phyloP scores from a whole-genome alignment of 1,140 invertebrate species.

The Diorhabda elongata region DNA sequence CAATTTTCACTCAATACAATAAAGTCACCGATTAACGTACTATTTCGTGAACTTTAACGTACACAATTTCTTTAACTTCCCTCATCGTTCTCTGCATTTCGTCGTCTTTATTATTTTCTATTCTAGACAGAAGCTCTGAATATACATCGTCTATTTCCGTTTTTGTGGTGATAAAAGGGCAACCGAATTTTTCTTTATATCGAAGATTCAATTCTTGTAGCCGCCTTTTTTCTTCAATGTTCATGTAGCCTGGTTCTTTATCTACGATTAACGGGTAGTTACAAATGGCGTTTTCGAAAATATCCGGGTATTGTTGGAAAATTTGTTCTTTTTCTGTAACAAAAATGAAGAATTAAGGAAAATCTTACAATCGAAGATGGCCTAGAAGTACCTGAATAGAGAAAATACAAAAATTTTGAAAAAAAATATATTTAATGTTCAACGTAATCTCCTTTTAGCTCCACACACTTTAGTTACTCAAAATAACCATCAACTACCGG shows the following conservation, averaged over 20 bases:
- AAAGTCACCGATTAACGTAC: constrained; percentile 36
- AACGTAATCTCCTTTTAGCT: no score
- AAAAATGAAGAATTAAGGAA: constrained; percentile 4
- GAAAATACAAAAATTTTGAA: no score
- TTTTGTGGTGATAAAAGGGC: constrained; percentile 66
- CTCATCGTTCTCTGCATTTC: constrained; percentile 59
- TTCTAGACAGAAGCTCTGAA: constrained; percentile 52
- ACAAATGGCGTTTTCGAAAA: constrained; percentile 58
- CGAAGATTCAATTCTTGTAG: constrained; percentile 56
- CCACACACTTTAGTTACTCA: no score
- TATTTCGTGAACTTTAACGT: constrained; percentile 56
- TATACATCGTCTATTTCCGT: constrained; percentile 62
- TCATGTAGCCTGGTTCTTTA: constrained; percentile 49
- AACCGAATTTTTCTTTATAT: constrained; percentile 64
- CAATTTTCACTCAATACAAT: no score
- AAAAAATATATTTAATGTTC: no score
- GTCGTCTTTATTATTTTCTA: constrained; percentile 52
- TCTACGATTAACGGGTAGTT: constrained; percentile 58
- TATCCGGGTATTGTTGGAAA: constrained; percentile 59
- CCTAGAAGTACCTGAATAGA: no score
- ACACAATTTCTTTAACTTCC: constrained; percentile 68
- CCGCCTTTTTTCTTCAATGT: constrained; percentile 50
- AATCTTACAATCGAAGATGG: no score
- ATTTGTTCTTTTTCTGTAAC: constrained; percentile 56
- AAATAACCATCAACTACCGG: no score